A percentile compares a stretch with the other conserved stretches of the same genome.
phyloP scores from a whole-genome alignment of 2,888 invertebrate genomes.

The Nebria salina region DNA sequence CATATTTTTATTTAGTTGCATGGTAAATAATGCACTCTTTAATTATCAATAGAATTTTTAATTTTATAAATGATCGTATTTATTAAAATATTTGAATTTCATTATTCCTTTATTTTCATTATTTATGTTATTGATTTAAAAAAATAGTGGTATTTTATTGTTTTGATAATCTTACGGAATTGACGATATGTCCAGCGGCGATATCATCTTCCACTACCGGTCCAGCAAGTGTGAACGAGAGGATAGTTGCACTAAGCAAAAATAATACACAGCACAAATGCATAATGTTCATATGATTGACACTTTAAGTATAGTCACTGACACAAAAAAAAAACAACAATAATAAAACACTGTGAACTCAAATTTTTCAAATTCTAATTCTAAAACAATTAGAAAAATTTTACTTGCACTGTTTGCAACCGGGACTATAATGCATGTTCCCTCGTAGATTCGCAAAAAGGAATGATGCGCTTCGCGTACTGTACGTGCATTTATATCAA shows the following conservation, averaged over 20 bases:
- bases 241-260: slow-evolving; percentile 51
- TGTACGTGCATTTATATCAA: slow-evolving; percentile 44
- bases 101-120: too few relatives aligned
- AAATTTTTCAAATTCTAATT: neutral
- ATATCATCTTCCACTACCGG: slow-evolving; percentile 58
- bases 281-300: slow-evolving; percentile 28
- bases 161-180: slow-evolving; percentile 57
- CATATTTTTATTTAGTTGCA: too few relatives aligned
- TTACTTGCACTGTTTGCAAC: neutral
- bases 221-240: slow-evolving; percentile 53
- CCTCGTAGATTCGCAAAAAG: slow-evolving; percentile 37
- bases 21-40: too few relatives aligned
- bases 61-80: too few relatives aligned
- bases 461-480: slow-evolving; percentile 37
- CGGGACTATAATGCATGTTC: slow-evolving; percentile 36
- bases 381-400: neutral
- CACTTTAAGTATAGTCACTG: slow-evolving; percentile 27
- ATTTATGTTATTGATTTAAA: too few relatives aligned
- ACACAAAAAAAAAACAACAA: slow-evolving; percentile 10
- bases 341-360: neutral
- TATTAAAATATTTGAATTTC: too few relatives aligned
- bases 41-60: too few relatives aligned
- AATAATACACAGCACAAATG: slow-evolving; percentile 56
- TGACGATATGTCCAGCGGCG: slow-evolving; percentile 57
- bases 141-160: neutral